Evolutionary conservation across 2,113 vertebrate genomes (phyloP).

Genomic region (Cyprinus carpio): DNA sequence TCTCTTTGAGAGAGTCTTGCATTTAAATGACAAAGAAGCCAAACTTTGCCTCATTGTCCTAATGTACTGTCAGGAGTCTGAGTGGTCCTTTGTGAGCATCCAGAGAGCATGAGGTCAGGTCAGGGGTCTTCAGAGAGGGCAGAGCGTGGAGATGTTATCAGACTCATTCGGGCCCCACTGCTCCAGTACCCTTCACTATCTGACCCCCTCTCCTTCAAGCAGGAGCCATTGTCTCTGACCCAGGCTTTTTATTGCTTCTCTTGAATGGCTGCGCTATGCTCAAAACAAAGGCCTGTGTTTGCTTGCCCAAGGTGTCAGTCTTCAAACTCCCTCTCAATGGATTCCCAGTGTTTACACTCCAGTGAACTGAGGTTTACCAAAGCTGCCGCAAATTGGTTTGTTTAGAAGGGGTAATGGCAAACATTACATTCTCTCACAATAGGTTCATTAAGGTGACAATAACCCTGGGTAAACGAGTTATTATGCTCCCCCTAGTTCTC

Average conservation of each 20-base stretch:
- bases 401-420: slow-evolving; percentile 43
- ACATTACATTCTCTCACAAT: slow-evolving; percentile 38
- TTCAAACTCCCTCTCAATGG: slow-evolving; percentile 41
- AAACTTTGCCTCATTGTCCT: neutral
- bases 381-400: slow-evolving; percentile 37
- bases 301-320: slow-evolving; percentile 50
- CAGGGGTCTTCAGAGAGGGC: slow-evolving; percentile 27
- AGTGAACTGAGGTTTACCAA: slow-evolving; percentile 1
- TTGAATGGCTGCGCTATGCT: slow-evolving; percentile 43
- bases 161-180: neutral
- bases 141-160: slow-evolving; percentile 51
- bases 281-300: slow-evolving; percentile 54
- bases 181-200: slow-evolving; percentile 12
- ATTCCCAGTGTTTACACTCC: slow-evolving; percentile 39
- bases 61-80: neutral
- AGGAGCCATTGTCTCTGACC: slow-evolving; percentile 33
- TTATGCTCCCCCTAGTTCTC: neutral
- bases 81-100: neutral
- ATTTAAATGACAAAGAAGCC: neutral
- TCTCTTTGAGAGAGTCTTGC: neutral
- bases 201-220: slow-evolving; percentile 33
- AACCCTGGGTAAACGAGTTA: slow-evolving; percentile 39
- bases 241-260: slow-evolving; percentile 39
- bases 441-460: slow-evolving; percentile 42
- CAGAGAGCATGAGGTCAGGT: slow-evolving; percentile 31